These are phyloP conservation scores for Copidosoma aretas DNA, from an alignment of 2,888 invertebrate genomes.

Conservation along the genomic window DNA sequence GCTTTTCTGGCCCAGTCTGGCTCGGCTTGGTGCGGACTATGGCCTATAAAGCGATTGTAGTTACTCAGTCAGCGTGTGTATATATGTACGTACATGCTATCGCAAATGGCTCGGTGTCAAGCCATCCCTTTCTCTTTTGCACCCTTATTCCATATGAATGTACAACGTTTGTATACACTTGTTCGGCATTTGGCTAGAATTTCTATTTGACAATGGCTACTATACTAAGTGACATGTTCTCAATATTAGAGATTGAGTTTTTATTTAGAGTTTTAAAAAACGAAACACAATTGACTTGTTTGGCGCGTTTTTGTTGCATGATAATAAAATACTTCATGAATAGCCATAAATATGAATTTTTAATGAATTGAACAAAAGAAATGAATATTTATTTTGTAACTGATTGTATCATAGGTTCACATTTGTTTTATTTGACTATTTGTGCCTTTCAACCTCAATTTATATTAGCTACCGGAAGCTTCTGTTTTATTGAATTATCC, in stretches of 20 bases:
- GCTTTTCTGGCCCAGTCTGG: constrained; percentile 53
- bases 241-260: too few species aligned
- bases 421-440: too few species aligned
- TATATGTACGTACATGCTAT: constrained; percentile 44
- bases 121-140: constrained; percentile 21
- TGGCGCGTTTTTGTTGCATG: too few species aligned
- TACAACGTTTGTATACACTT: constrained; percentile 3
- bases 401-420: too few species aligned
- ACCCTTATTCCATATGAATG: background rate
- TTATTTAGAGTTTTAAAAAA: too few species aligned
- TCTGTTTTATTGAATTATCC: background rate
- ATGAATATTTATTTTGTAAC: too few species aligned
- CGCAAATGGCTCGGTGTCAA: constrained; percentile 57
- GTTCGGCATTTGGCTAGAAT: constrained; percentile 1
- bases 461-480: background rate
- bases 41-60: constrained; percentile 55
- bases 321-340: too few species aligned
- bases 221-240: background rate
- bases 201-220: background rate
- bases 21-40: constrained; percentile 40
- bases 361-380: background rate
- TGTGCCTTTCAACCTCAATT: too few species aligned
- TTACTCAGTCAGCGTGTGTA: constrained; percentile 54
- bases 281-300: too few species aligned
- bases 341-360: too few species aligned